Conservation (phyloP, 53 echinoderm and acorn worm species). For the Apostichopus leukothele region DNA sequence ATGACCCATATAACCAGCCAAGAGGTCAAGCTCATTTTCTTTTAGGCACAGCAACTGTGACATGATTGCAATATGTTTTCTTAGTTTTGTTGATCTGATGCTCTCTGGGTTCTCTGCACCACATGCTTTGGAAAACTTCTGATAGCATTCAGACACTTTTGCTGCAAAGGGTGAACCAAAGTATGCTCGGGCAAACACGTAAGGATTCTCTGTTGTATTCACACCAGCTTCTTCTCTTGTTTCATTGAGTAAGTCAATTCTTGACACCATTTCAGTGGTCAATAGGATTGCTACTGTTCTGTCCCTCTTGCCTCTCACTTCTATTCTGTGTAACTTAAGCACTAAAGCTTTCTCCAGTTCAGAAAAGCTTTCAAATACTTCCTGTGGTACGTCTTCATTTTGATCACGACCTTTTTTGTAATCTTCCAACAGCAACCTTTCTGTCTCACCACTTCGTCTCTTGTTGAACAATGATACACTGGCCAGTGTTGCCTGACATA, state of each 20-base stretch:
- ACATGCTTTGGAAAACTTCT: slow-evolving; percentile 42
- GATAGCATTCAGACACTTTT: slow-evolving; percentile 52
- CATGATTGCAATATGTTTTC: slow-evolving; percentile 64
- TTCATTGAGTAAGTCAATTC: slow-evolving; percentile 48
- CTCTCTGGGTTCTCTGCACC: slow-evolving; percentile 37
- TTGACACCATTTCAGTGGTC: slow-evolving; percentile 52
- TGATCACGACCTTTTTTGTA: slow-evolving; percentile 29
- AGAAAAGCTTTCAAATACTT: slow-evolving; percentile 52
- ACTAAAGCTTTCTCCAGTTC: too few species aligned
- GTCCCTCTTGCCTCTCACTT: slow-evolving; percentile 63
- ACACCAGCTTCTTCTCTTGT: slow-evolving; percentile 48
- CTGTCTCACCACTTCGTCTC: slow-evolving; percentile 59
- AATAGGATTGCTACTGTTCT: slow-evolving; percentile 62
- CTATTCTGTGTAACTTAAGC: too few species aligned
- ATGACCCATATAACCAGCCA: slow-evolving; percentile 62
- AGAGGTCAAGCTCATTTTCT: slow-evolving; percentile 58
- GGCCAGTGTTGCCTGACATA: slow-evolving; percentile 58
- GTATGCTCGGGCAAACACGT: slow-evolving; percentile 58
- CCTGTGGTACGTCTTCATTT: slow-evolving; percentile 26
- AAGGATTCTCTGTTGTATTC: slow-evolving; percentile 48
- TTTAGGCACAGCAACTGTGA: slow-evolving; percentile 58
- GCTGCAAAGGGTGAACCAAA: slow-evolving; percentile 21
- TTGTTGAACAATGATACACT: slow-evolving; percentile 61
- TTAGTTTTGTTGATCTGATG: slow-evolving; percentile 58
- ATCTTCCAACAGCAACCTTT: slow-evolving; percentile 37